Evolutionary conservation across 2,797 vertebrate genomes (phyloP).

Genomic region (Anomalospiza imberbis): DNA sequence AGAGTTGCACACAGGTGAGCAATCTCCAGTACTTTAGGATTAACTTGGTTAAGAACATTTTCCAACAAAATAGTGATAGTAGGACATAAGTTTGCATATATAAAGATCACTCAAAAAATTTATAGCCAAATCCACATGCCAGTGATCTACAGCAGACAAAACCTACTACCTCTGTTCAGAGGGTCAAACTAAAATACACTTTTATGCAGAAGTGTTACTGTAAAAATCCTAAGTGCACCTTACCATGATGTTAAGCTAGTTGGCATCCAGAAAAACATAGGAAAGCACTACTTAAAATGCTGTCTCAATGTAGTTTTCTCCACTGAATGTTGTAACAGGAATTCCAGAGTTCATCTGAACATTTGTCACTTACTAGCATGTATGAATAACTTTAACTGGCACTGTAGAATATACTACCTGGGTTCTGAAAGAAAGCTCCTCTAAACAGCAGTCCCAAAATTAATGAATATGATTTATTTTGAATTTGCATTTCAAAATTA

Average conservation of each 20-base stretch:
- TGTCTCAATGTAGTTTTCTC: not conserved
- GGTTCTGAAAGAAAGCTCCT: not conserved
- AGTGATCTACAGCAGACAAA: not conserved
- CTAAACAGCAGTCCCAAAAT: not conserved
- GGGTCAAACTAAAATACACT: not conserved
- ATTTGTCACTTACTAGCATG: not conserved
- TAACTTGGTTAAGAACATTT: not conserved
- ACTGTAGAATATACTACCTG: not conserved
- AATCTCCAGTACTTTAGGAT: not conserved
- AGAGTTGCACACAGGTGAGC: not conserved
- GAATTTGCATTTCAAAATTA: not conserved
- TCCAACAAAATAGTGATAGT: not conserved
- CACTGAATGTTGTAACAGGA: not conserved
- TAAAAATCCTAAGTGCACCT: not conserved
- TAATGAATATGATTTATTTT: not conserved
- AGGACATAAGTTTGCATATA: not conserved
- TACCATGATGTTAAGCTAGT: not conserved
- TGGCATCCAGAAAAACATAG: not conserved
- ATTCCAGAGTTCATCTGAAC: not conserved
- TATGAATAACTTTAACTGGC: not conserved
- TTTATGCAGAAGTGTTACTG: not conserved
- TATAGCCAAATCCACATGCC: not conserved
- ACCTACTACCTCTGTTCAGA: not conserved
- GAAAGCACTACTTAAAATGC: not conserved
- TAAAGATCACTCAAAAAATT: not conserved